Conservation (phyloP, 2,113 vertebrate genomes). For the Phrynocephalus versicolor region DNA sequence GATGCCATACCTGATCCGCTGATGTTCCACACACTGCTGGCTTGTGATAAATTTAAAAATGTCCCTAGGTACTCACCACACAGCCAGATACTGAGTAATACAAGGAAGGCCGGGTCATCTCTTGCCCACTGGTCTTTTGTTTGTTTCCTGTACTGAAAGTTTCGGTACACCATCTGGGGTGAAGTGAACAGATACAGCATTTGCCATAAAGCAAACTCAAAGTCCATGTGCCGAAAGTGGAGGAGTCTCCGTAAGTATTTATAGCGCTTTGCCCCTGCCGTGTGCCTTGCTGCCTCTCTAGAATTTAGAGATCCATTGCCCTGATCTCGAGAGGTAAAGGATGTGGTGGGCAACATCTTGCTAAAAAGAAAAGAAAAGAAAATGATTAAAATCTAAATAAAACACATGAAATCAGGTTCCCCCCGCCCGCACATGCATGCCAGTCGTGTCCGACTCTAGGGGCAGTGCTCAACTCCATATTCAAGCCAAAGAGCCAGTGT, state of each 20-base stretch:
- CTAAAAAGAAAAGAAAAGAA: conserved; percentile 39
- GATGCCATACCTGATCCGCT: too few relatives aligned
- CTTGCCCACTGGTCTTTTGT: conserved; percentile 99
- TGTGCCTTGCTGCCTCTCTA: conserved; percentile 89
- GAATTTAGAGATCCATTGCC: conserved; percentile 80
- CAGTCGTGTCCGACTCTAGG: too few relatives aligned
- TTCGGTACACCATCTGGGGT: conserved; percentile 95
- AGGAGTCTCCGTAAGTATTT: conserved; percentile 93
- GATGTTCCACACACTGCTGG: neutral
- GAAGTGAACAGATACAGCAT: conserved; percentile 98
- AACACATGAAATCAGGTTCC: neutral
- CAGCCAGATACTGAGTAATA: conserved; percentile 93
- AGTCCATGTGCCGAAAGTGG: conserved; percentile 94
- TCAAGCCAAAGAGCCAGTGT: too few relatives aligned
- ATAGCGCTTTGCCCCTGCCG: conserved; percentile 92
- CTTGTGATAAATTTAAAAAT: neutral
- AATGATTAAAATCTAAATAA: neutral
- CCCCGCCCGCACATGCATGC: too few relatives aligned
- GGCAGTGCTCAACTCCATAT: too few relatives aligned
- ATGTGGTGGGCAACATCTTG: conserved; percentile 90
- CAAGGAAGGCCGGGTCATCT: conserved; percentile 95
- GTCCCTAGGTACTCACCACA: conserved; percentile 81
- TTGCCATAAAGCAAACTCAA: conserved; percentile 97
- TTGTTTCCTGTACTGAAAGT: conserved; percentile 98
- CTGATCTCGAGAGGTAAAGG: conserved; percentile 67